Percentiles rank a stretch among this genome's conserved stretches.
Conservation (phyloP, 2,888 invertebrate species). For the Carpatolechia fugitivella region DNA sequence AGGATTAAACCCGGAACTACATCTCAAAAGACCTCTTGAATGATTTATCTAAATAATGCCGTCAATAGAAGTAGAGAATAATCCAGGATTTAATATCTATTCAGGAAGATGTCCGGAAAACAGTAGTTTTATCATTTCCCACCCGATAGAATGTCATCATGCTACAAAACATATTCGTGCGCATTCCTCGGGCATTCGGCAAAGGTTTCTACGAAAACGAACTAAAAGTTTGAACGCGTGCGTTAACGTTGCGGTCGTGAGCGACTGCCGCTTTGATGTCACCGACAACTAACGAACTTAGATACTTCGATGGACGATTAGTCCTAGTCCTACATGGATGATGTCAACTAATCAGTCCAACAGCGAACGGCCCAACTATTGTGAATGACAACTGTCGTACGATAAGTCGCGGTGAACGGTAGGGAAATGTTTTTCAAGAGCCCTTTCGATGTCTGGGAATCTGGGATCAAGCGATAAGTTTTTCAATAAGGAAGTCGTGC, state of each 20-base stretch:
- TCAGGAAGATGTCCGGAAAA: too few species aligned
- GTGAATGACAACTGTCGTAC: slow-evolving; percentile 41
- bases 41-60: too few species aligned
- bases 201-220: slow-evolving; percentile 64
- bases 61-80: too few species aligned
- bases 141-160: not conserved
- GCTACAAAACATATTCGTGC: slow-evolving; percentile 57
- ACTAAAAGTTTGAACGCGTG: not conserved
- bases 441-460: not conserved
- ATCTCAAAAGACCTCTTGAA: too few species aligned
- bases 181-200: slow-evolving; percentile 43
- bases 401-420: slow-evolving; percentile 8
- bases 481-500: not conserved
- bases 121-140: not conserved
- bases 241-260: slow-evolving; percentile 66
- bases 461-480: not conserved
- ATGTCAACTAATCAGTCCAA: slow-evolving; percentile 49
- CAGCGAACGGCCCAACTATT: slow-evolving; percentile 26
- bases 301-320: slow-evolving; percentile 47
- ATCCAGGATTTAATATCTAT: too few species aligned
- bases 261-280: slow-evolving; percentile 62
- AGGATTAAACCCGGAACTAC: too few species aligned
- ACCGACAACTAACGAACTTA: slow-evolving; percentile 61
- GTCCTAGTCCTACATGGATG: slow-evolving; percentile 31
- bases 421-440: not conserved